A percentile compares a stretch with the other conserved stretches of the same genome.
phyloP scores from a whole-genome alignment of 2,888 invertebrate genomes.

The Hirtodrosophila cameraria region DNA sequence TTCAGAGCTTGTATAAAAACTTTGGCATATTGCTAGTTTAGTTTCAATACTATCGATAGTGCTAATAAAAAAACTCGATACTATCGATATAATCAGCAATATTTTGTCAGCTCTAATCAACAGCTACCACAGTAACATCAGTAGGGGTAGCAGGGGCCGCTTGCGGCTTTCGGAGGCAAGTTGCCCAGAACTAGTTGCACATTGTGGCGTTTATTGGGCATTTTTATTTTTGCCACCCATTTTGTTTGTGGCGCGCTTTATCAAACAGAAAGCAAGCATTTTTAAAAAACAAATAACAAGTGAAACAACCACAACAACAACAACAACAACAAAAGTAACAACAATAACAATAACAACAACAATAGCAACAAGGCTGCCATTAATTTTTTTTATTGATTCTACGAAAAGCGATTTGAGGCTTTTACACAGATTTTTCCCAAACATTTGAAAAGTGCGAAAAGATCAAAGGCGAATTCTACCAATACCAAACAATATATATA shows the following conservation, averaged over 20 bases:
- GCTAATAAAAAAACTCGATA: too few species aligned
- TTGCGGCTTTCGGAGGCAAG: constrained; percentile 25
- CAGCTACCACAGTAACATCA: constrained; percentile 14
- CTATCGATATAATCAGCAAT: too few species aligned
- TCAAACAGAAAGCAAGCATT: constrained; percentile 78
- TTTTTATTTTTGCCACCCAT: constrained; percentile 75
- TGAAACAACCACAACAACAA: constrained; percentile 30
- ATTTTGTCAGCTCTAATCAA: too few species aligned
- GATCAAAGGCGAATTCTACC: constrained; percentile 76
- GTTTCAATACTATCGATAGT: too few species aligned
- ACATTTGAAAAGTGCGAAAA: constrained; percentile 80
- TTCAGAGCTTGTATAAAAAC: too few species aligned
- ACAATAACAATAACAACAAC: constrained; percentile 34
- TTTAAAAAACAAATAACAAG: constrained; percentile 78
- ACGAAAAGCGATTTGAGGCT: constrained; percentile 74
- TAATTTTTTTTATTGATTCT: constrained; percentile 77
- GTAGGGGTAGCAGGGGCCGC: background rate
- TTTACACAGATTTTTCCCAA: constrained; percentile 80
- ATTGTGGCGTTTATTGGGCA: constrained; percentile 54
- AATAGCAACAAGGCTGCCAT: constrained; percentile 63
- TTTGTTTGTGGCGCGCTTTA: constrained; percentile 76
- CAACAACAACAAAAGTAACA: constrained; percentile 40
- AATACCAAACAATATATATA: too few species aligned
- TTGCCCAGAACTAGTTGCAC: constrained; percentile 76
- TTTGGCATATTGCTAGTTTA: too few species aligned